Percentiles rank a stretch among this genome's conserved stretches.
phyloP scores from a whole-genome alignment of 2,888 invertebrate species.

The Chymomyza procnemis region DNA sequence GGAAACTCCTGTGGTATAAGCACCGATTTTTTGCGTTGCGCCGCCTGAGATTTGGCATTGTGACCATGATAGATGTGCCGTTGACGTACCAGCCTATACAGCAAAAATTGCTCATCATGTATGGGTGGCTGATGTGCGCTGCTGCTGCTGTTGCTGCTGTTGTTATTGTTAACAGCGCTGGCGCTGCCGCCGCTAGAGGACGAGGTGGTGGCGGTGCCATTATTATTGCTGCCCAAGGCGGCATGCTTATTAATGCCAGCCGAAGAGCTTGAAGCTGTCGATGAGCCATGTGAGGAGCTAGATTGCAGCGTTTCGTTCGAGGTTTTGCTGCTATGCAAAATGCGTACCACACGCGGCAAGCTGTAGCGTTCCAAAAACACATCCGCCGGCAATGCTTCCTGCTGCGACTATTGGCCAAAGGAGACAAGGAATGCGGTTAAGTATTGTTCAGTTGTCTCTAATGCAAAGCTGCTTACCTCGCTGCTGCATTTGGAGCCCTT shows the following conservation, averaged over 20 bases:
- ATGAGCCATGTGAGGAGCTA: constrained; percentile 77
- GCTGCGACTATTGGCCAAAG: constrained; percentile 64
- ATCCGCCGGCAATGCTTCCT: constrained; percentile 77
- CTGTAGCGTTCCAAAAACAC: constrained; percentile 77
- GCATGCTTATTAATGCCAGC: constrained; percentile 47
- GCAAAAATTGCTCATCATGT: constrained; percentile 75
- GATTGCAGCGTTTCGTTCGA: constrained; percentile 77
- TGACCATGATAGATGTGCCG: constrained; percentile 77
- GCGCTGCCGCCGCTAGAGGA: constrained; percentile 38
- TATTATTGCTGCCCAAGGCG: constrained; percentile 22
- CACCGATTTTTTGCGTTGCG: constrained; percentile 77
- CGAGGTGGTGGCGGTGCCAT: constrained; percentile 40
- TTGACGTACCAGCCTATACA: constrained; percentile 76
- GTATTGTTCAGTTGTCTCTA: background rate
- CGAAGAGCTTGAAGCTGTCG: constrained; percentile 74
- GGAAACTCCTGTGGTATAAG: constrained; percentile 79
- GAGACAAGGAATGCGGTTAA: background rate
- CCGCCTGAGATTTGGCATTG: constrained; percentile 75
- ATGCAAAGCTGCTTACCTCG: constrained; percentile 68
- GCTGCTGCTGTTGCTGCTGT: constrained; percentile 26
- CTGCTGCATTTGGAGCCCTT: constrained; percentile 78
- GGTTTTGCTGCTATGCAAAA: constrained; percentile 73
- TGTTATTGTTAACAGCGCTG: constrained; percentile 33
- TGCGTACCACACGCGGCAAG: constrained; percentile 76
- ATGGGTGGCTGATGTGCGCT: constrained; percentile 19